Evolutionary conservation across 2,888 invertebrate genomes (phyloP).

Genomic region (Epinotia nisella): DNA sequence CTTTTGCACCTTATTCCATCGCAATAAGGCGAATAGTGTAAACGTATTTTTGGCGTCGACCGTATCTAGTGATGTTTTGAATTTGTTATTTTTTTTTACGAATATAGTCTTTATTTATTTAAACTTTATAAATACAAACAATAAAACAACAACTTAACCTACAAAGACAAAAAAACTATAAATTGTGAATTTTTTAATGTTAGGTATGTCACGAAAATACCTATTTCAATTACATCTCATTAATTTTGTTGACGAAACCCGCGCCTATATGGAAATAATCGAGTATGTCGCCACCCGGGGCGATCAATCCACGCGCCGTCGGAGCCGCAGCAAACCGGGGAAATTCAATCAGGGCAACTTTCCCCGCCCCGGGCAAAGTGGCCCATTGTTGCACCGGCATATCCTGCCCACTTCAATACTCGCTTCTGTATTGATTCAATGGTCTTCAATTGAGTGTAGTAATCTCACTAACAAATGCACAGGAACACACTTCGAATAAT

Average conservation of each 20-base stretch:
- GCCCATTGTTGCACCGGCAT: conserved; percentile 22
- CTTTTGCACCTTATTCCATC: too few relatives aligned
- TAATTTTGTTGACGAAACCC: background rate
- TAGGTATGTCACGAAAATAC: background rate
- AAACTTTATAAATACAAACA: too few relatives aligned
- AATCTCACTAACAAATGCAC: conserved; percentile 25
- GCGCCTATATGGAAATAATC: background rate
- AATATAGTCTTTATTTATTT: too few relatives aligned
- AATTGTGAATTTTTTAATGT: background rate
- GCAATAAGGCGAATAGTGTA: too few relatives aligned
- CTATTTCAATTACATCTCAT: background rate
- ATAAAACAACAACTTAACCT: too few relatives aligned
- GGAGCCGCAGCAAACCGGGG: conserved; percentile 7
- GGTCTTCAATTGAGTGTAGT: conserved; percentile 25
- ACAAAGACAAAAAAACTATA: too few relatives aligned
- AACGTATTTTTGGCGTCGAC: too few relatives aligned
- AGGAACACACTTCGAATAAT: conserved; percentile 21
- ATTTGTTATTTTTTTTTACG: too few relatives aligned
- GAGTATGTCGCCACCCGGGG: conserved; percentile 1
- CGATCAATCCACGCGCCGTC: conserved; percentile 9
- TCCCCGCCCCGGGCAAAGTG: conserved; percentile 14
- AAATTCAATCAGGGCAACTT: conserved; percentile 30
- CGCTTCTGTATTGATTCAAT: conserved; percentile 13
- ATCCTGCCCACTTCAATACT: conserved; percentile 26
- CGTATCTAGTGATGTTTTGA: too few relatives aligned